A percentile compares a stretch with the other conserved stretches of the same genome.
Conservation (phyloP, 2,888 invertebrate genomes). For the Dilophus febrilis region DNA sequence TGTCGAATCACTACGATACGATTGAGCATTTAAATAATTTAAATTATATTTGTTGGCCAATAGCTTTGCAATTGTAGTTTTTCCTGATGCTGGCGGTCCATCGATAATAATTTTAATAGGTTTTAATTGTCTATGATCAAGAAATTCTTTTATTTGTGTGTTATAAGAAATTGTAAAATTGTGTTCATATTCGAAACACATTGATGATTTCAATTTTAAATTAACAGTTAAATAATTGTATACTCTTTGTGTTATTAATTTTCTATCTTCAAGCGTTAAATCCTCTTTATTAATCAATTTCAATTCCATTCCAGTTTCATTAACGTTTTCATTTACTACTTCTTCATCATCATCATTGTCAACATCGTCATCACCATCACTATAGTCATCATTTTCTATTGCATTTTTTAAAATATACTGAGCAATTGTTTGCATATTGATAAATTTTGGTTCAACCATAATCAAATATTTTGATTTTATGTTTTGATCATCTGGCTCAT, state of each 20-base stretch:
- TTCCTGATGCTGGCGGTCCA: neutral
- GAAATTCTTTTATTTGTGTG: neutral
- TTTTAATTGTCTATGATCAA: neutral
- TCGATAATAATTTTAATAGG: neutral
- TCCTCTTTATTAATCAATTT: too few relatives aligned
- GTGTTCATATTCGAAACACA: too few relatives aligned
- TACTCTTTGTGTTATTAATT: neutral
- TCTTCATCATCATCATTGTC: too few relatives aligned
- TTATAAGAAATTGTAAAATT: neutral
- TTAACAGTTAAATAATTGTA: neutral
- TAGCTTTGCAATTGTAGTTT: neutral
- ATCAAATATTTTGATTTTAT: neutral
- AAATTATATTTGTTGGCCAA: neutral
- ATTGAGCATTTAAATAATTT: neutral
- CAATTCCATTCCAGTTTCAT: too few relatives aligned
- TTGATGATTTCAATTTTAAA: neutral
- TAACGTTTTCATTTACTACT: too few relatives aligned
- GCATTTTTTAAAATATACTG: neutral
- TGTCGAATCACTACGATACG: too few relatives aligned
- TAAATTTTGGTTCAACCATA: neutral
- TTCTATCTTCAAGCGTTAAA: too few relatives aligned
- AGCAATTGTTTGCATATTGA: neutral
- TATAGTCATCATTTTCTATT: too few relatives aligned
- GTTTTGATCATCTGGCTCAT: neutral
- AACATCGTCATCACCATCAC: too few relatives aligned